Evolutionary conservation across 2,113 vertebrate genomes (phyloP), one percentile per base, ranked within the genome.

Genomic region (Ameiurus melas): DNA sequence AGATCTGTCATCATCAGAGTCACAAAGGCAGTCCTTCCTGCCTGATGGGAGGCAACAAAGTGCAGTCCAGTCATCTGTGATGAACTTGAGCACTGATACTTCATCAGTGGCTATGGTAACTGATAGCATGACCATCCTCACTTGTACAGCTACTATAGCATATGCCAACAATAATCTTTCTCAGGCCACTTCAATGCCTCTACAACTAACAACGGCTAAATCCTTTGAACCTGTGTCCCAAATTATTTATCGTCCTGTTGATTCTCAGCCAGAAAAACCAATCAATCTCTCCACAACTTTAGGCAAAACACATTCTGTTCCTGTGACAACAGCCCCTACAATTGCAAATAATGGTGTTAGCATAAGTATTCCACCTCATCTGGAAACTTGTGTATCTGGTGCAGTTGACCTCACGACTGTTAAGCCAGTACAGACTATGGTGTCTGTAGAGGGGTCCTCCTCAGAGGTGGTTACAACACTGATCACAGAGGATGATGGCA

Each of bases 381-480:
- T 94, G 53, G 95, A 95, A 87, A 86, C 92, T 0, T n/a, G 88
- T 5, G 96, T 97, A 60, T 95, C 95, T 78, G 97, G 95, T 89
- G 97, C 93, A 13, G 97, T 99, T 90, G 98, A 99, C 91, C 97
- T 99, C 55, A 99, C 97, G 89, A 99, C 98, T 68, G 92, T 96
- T 47, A 99, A 99, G 93, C 95, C 97, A 60, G 96, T 97, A 68
- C 96, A 96, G 90, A 97, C 97, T 10, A 89, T 99, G 62, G 97
- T 98, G 55, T 95, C 97, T 25, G 89, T 99, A 91, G 97, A 98
- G 92, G 94, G 96, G 64, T 90, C 94, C 12, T 91, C 96, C 87
- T 94, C 97, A 80, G 94, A 96, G 62, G 91, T 97, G 33, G 25
- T 97, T 86, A 99, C 97, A 92, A 96, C 97, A 84, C 92, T 97